Conservation (phyloP, 1,140 invertebrate species). For the Aphidius ervi region DNA sequence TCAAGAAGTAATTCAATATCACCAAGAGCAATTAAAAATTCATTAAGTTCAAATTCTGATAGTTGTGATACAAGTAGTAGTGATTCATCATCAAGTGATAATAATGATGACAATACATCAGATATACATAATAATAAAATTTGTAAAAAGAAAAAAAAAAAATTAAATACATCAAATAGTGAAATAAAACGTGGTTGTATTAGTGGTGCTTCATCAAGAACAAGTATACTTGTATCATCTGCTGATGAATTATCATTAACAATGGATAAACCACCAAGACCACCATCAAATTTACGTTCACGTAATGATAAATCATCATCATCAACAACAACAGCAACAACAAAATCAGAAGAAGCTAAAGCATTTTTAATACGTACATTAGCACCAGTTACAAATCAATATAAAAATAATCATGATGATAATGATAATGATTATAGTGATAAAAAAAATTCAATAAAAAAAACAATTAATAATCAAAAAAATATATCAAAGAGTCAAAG, state of each 20-base stretch:
- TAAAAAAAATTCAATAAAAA: constrained; percentile 28
- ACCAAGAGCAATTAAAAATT: constrained; percentile 24
- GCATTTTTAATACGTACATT: constrained; percentile 67
- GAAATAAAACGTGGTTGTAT: constrained; percentile 34
- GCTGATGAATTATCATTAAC: constrained; percentile 57
- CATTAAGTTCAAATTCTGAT: constrained; percentile 32
- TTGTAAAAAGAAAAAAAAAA: constrained; percentile 20
- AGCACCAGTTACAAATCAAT: constrained; percentile 64
- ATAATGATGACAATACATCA: constrained; percentile 29
- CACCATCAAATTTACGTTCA: constrained; percentile 49
- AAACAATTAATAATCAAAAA: constrained; percentile 29
- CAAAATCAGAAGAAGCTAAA: constrained; percentile 63
- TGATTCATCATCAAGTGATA: constrained; percentile 41
- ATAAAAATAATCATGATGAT: constrained; percentile 58
- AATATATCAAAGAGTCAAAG: constrained; percentile 34
- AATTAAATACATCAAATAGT: constrained; percentile 30
- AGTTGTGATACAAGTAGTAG: constrained; percentile 36
- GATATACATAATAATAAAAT: constrained; percentile 21
- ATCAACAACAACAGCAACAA: background rate
- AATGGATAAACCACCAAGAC: constrained; percentile 56
- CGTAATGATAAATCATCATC: constrained; percentile 46
- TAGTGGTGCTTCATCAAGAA: constrained; percentile 48
- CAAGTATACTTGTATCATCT: constrained; percentile 53
- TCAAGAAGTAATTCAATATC: constrained; percentile 33
- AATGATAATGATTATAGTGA: constrained; percentile 16